Conservation (phyloP, 2,797 vertebrate genomes). For the Caiman crocodilus region DNA sequence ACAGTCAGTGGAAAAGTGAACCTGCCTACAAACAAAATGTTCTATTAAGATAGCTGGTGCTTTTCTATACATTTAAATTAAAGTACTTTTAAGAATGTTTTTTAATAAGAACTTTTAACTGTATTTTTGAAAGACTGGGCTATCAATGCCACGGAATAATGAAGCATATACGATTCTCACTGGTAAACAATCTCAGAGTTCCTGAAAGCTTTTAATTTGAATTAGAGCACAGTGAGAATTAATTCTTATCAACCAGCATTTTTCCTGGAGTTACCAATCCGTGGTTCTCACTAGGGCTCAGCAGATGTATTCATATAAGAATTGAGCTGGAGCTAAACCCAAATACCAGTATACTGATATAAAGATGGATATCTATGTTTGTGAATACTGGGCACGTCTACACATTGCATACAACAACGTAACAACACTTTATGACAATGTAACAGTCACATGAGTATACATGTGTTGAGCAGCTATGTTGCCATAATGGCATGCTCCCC, state of each 20-base stretch:
- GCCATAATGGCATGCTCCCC: no score
- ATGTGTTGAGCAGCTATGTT: no score
- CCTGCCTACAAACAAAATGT: neutral
- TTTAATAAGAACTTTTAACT: neutral
- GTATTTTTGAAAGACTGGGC: neutral
- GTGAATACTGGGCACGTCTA: no score
- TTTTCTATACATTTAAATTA: neutral
- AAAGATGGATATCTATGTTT: no score
- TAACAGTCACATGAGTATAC: no score
- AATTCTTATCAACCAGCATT: fast-evolving
- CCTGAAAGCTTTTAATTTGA: neutral
- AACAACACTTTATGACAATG: no score
- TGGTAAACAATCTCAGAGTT: neutral
- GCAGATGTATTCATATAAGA: fast-evolving
- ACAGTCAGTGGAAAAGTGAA: neutral
- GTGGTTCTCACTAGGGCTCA: neutral
- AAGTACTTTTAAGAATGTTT: neutral
- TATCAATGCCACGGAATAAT: neutral
- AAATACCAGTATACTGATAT: no score
- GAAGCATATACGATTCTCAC: neutral
- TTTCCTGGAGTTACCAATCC: fast-evolving
- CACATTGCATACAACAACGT: no score
- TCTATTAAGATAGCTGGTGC: neutral
- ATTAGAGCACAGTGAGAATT: neutral
- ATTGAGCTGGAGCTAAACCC: no score